Percentiles rank a stretch among this genome's conserved stretches.
Conservation (phyloP, 2,888 invertebrate species). For the Phortica magna region DNA sequence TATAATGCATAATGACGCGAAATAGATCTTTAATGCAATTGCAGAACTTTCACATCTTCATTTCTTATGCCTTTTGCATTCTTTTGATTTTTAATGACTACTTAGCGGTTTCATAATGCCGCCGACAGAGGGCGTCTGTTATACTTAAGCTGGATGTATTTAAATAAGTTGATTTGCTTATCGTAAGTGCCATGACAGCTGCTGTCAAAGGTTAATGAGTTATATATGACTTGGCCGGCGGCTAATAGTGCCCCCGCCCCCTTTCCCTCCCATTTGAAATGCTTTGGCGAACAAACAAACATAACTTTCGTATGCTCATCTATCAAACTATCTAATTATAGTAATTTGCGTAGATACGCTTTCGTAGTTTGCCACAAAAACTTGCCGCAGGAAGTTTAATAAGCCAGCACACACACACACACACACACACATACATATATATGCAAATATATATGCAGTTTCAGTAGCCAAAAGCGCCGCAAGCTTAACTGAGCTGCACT, state of each 20-base stretch:
- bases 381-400: constrained; percentile 24
- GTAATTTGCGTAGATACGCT: constrained; percentile 60
- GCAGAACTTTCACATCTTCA: constrained; percentile 38
- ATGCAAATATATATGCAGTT: no score
- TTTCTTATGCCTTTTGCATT: neutral
- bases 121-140: neutral
- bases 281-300: constrained; percentile 1
- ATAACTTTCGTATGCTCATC: constrained; percentile 58
- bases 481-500: no score
- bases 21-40: constrained; percentile 66
- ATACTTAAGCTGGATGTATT: constrained; percentile 9
- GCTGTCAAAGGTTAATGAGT: neutral
- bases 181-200: neutral
- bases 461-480: no score
- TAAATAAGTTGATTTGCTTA: neutral
- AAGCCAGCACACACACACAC: constrained; percentile 23
- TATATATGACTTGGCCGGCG: neutral
- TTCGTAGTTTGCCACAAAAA: constrained; percentile 53
- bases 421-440: neutral
- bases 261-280: neutral
- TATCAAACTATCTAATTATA: constrained; percentile 65
- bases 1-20: constrained; percentile 55
- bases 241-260: neutral
- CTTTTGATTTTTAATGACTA: constrained; percentile 26
- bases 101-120: constrained; percentile 11